Evolutionary conservation across 1,140 invertebrate genomes (phyloP), one percentile per base, ranked within the genome.

Genomic region (Diuraphis noxia): DNA sequence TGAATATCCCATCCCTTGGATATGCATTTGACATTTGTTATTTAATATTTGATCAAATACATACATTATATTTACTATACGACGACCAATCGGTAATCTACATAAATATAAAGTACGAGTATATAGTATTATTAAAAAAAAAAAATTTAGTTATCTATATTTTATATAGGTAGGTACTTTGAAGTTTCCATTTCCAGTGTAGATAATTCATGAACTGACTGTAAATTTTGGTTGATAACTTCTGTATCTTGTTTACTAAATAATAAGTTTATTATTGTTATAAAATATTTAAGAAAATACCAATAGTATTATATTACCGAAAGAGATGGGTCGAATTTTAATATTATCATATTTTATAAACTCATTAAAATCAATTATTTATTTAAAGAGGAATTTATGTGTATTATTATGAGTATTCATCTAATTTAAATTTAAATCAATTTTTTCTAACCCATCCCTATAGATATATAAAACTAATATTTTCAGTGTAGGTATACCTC

Each of bases 31-130:
- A 52, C 21, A 52, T 52, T 72, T 72, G 63, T 72, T 72, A 72
- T 72, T 72, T 72, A 72, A 72, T 79, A 79, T 79, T 79, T 79
- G 72, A 21, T 79, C 34, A 79, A 79, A 79, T 36, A 79, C n/a
- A 79, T 36, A 79, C 72, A 36, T 36, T 79, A 79, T 79, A 79
- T 79, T 34, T 21, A 79, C 72, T 79, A 79, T 79, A 5, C 72
- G 72, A 79, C 34, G 72, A 34, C 63, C 63, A 72, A 72, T 52
- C 49, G 49, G 49, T 52, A 52, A 52, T 52, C 49, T 52, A 52
- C 63, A 72, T n/a, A 72, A 72, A 72, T 72, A 72, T 43, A 43
- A n/a, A n/a, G n/a, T 56, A 56, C 21, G 8, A 30, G 23, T n/a
- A 56, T 56, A 56, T 56, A 25, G 52, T 56, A 25, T 56, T 25